phyloP scores from a whole-genome alignment of 2,888 invertebrate genomes.

The Oasisia sp. region DNA sequence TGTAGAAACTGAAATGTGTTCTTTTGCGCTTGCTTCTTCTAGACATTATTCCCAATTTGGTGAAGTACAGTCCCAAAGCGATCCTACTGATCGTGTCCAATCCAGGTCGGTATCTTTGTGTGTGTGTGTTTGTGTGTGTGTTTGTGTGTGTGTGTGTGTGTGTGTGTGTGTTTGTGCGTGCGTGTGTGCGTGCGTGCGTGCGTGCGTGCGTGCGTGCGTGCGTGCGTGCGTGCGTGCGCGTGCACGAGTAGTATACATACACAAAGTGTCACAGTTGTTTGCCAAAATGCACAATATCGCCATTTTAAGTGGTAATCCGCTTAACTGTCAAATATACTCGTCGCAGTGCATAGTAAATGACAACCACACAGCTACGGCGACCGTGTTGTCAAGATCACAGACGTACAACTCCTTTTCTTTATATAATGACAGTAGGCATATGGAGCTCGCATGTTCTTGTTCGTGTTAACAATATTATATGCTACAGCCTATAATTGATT shows the following conservation, averaged over 20 bases:
- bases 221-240: neutral
- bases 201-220: neutral
- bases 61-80: slow-evolving; percentile 86
- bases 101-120: slow-evolving; percentile 68
- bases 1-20: neutral
- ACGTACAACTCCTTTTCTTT: too few species aligned
- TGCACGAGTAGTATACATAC: neutral
- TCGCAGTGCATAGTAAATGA: too few species aligned
- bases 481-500: too few species aligned
- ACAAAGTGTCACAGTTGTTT: too few species aligned
- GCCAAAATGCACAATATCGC: too few species aligned
- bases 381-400: too few species aligned
- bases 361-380: too few species aligned
- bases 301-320: too few species aligned
- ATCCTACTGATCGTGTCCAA: slow-evolving; percentile 88
- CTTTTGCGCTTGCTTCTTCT: slow-evolving; percentile 47
- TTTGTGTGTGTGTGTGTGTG: neutral
- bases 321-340: too few species aligned
- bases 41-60: slow-evolving; percentile 80
- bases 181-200: neutral
- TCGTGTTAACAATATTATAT: too few species aligned
- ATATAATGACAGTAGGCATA: too few species aligned
- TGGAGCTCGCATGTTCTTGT: too few species aligned
- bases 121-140: neutral
- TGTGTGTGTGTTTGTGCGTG: neutral